phyloP scores from a whole-genome alignment of 2,888 invertebrate genomes.

The Agonopterix arenella region DNA sequence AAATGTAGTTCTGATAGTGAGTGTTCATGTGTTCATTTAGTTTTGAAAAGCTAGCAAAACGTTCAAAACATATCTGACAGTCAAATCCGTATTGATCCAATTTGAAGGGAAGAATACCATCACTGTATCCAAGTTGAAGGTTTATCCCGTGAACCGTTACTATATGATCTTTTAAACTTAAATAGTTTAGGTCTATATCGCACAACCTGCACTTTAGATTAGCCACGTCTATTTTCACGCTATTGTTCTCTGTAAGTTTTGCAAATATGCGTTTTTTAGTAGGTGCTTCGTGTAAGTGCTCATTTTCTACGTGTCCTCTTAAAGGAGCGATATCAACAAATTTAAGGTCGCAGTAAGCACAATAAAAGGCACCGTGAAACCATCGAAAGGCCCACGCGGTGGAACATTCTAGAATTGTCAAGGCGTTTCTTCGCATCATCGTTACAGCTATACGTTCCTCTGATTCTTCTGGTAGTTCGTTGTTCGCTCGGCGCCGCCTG shows the following conservation, averaged over 20 bases:
- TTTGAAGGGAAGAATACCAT: slow-evolving; percentile 62
- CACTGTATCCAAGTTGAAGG: slow-evolving; percentile 42
- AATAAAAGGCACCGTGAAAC: slow-evolving; percentile 58
- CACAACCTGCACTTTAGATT: slow-evolving; percentile 52
- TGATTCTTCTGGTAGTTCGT: slow-evolving; percentile 58
- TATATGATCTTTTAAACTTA: slow-evolving; percentile 40
- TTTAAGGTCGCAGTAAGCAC: slow-evolving; percentile 58
- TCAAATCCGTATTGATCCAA: slow-evolving; percentile 38
- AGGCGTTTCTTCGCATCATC: slow-evolving; percentile 64
- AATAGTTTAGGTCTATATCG: slow-evolving; percentile 35
- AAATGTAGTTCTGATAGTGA: slow-evolving; percentile 61
- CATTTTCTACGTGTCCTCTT: slow-evolving; percentile 37
- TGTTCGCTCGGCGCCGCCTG: slow-evolving; percentile 60
- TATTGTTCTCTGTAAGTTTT: slow-evolving; percentile 62
- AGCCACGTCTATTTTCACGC: slow-evolving; percentile 62
- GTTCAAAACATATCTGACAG: slow-evolving; percentile 51
- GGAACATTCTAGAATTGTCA: slow-evolving; percentile 53
- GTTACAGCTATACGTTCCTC: slow-evolving; percentile 60
- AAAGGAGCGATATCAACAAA: slow-evolving; percentile 45
- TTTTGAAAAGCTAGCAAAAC: slow-evolving; percentile 45
- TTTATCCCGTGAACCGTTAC: slow-evolving; percentile 32
- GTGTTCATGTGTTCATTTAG: slow-evolving; percentile 63
- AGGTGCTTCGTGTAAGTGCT: slow-evolving; percentile 42
- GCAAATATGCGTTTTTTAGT: slow-evolving; percentile 45
- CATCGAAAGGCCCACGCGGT: slow-evolving; percentile 68